Base-by-base conservation (phyloP, 2,888 invertebrate species). In the Cecidostiba fungosa region DNA sequence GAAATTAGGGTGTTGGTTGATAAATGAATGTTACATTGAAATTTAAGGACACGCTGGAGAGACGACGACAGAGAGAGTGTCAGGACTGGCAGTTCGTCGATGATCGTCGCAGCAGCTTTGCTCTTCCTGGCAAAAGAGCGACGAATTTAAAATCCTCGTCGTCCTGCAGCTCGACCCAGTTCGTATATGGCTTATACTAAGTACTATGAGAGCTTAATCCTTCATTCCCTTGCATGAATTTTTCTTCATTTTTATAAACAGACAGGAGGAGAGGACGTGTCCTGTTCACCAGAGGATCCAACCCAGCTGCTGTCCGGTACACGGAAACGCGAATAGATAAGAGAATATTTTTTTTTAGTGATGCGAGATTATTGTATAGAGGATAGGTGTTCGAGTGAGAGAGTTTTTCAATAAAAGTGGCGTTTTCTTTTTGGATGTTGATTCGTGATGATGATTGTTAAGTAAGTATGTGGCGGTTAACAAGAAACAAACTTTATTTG, bases 401-500 rank as follows among this genome's bases (percentile, higher is more conserved):
- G 16, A 43, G 10, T 43, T 43, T 43, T 10, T 43, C 43, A 66
- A 26, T 66, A 54, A 54, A 54, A 54, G n/a, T 54, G n/a, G n/a
- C 3, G 16, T 19, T 14, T 16, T 54, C n/a, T 26, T 29, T 1
- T 66, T 29, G 66, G 26, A 66, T 66, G 66, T 66, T 66, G n/a
- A 26, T 66, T 26, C 66, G 29, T 66, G 66, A 4, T 12, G 66
- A 66, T 26, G 66, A 66, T 72, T 23, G 39, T 39, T 39, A 72
- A 43, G 72, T 36, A 74, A 82, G 47, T 47, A 39, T 72, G 50
- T 43, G 36, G 26, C 47, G 74, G 69, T 86, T 82, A 87, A 85
- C 82, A 83, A 87, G 82, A 85, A 85, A 82, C 73, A 84, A 86
- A 82, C 81, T 86, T 86, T 86, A 86, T 86, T 86, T 84, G 86